Base-by-base conservation (phyloP, 2,888 invertebrate genomes). In the Ariolimax columbianus region DNA sequence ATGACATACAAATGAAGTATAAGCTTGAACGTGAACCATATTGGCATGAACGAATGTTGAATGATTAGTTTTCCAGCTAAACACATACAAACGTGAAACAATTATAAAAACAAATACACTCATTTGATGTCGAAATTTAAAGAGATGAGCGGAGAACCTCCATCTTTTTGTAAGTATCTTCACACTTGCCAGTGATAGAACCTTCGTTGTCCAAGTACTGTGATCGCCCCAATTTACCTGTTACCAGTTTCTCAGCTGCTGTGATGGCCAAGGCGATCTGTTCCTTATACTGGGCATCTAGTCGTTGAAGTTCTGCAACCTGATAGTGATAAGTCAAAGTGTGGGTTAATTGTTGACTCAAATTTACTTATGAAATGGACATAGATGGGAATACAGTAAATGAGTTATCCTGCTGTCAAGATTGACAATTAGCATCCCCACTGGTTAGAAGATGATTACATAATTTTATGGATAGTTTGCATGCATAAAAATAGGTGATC, bases 181-280 rank as follows among this genome's bases (percentile, higher is more conserved):
- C 95, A 87, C 95, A 95, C 92, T 96, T 96, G 89, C 95, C 95
- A 51, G 94, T 94, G 63, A 95, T 94, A 38, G 93, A 93, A 79
- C 94, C 93, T 89, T 96, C 96, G 30, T 94, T 94, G 70, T 96
- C 96, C 66, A 96, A 92, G 91, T 96, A 96, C 88, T 95, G 95
- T 85, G 95, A 95, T 86, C 96, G 95, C 79, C 94, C 94, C 89
- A 96, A 94, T 93, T 96, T 96, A 19, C 95, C 95, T 7, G 95
- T 94, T 36, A 96, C 95, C 68, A 96, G 93, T 91, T 96, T 96
- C 88, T 96, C 96, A n/a, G 95, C 95, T 86, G 95, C 95, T 33
- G 95, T 92, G 36, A 95, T 94, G 75, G 92, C 92, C 51, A 90
- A 86, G 68, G 82, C 90, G 79, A 94, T 90, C 89, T 93, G 91